Conservation (phyloP, 2,888 invertebrate genomes). For the Acronicta alni region DNA sequence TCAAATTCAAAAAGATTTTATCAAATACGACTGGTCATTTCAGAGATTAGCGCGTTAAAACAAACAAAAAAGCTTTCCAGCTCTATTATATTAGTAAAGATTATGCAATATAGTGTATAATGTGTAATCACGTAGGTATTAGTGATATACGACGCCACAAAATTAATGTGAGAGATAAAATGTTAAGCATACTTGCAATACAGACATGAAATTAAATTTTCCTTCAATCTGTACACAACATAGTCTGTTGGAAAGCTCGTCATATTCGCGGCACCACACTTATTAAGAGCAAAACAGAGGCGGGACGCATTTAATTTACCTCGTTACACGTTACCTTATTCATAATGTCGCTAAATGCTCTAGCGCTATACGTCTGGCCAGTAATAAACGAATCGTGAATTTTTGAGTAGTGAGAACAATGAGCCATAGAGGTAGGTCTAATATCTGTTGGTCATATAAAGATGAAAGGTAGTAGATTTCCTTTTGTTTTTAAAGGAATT, state of each 20-base stretch:
- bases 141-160: too few relatives aligned
- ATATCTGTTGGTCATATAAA: too few relatives aligned
- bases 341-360: slow-evolving; percentile 32
- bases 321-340: slow-evolving; percentile 20
- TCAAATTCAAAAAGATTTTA: too few relatives aligned
- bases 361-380: slow-evolving; percentile 12
- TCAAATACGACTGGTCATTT: too few relatives aligned
- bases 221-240: neutral
- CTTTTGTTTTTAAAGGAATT: too few relatives aligned
- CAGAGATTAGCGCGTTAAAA: too few relatives aligned
- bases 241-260: slow-evolving; percentile 22
- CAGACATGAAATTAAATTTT: slow-evolving; percentile 28
- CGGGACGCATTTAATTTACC: slow-evolving; percentile 34
- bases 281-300: slow-evolving; percentile 24
- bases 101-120: too few relatives aligned
- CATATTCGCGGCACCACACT: slow-evolving; percentile 4
- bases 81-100: too few relatives aligned
- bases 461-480: too few relatives aligned
- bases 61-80: too few relatives aligned
- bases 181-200: slow-evolving; percentile 5
- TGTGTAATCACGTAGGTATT: too few relatives aligned
- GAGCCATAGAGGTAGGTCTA: neutral
- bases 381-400: slow-evolving; percentile 7
- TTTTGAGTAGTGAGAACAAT: slow-evolving; percentile 13
- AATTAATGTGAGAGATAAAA: neutral